Conservation (phyloP, 1,140 invertebrate genomes). For the Panulirus ornatus region DNA sequence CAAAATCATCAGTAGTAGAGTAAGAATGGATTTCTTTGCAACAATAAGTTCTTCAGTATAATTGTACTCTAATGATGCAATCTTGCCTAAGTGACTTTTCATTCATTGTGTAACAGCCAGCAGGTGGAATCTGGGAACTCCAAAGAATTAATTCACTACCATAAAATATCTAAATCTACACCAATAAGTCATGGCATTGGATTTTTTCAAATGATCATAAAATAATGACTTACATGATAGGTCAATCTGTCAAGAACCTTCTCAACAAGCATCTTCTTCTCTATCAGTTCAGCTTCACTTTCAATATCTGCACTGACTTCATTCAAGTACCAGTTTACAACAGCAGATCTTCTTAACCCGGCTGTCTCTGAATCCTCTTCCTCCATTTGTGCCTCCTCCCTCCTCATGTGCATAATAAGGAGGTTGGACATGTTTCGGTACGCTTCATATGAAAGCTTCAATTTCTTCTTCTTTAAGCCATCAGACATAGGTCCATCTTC, state of each 20-base stretch:
- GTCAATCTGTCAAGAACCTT: slow-evolving; percentile 96
- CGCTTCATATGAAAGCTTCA: slow-evolving; percentile 95
- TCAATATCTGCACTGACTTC: slow-evolving; percentile 93
- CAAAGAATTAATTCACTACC: too few relatives aligned
- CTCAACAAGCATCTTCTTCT: slow-evolving; percentile 94
- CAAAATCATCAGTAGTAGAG: too few relatives aligned
- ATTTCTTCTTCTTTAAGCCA: slow-evolving; percentile 84
- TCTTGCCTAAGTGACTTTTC: too few relatives aligned
- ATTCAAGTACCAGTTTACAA: slow-evolving; percentile 97
- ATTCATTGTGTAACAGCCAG: too few relatives aligned
- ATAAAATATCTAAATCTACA: too few relatives aligned
- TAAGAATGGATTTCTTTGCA: too few relatives aligned
- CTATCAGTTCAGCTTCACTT: slow-evolving; percentile 92
- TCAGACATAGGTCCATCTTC: slow-evolving; percentile 29
- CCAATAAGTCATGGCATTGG: too few relatives aligned
- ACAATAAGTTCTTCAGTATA: too few relatives aligned
- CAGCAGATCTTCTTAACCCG: slow-evolving; percentile 85
- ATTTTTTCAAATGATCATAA: slow-evolving; percentile 19
- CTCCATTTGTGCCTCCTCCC: slow-evolving; percentile 86
- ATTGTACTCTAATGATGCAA: too few relatives aligned
- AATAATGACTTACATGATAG: slow-evolving; percentile 81
- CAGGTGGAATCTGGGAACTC: too few relatives aligned
- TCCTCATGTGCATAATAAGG: slow-evolving; percentile 92
- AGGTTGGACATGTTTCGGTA: slow-evolving; percentile 96
- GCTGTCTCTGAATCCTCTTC: slow-evolving; percentile 43